Evolutionary conservation across 2,797 vertebrate genomes (phyloP).

Genomic region (Takifugu rubripes): DNA sequence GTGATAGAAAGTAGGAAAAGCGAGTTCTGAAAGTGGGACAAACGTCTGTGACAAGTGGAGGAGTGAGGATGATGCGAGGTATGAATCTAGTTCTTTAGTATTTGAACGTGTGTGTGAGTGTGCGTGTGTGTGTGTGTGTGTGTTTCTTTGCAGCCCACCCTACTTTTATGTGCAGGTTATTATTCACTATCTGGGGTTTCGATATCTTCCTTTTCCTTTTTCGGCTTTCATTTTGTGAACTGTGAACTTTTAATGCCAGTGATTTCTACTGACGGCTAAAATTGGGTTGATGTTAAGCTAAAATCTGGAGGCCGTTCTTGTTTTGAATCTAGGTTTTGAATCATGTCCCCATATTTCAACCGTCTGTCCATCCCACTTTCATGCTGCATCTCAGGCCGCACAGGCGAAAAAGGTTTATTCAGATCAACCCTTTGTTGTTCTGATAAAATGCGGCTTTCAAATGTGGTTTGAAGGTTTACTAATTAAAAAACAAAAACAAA

Average conservation of each 20-base stretch:
- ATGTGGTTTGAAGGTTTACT: too few relatives aligned
- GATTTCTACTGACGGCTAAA: too few relatives aligned
- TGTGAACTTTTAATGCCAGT: too few relatives aligned
- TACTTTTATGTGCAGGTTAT: neutral
- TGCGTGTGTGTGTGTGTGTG: slow-evolving; percentile 24
- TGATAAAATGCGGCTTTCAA: too few relatives aligned
- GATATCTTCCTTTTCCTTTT: too few relatives aligned
- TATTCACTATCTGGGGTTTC: too few relatives aligned
- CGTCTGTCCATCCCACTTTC: slow-evolving; percentile 30
- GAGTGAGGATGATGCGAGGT: slow-evolving; percentile 81
- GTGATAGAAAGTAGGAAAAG: slow-evolving; percentile 36
- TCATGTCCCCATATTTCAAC: slow-evolving; percentile 47
- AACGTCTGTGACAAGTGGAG: slow-evolving; percentile 59
- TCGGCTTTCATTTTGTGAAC: too few relatives aligned
- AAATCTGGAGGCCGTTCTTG: too few relatives aligned
- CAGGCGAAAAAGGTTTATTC: neutral
- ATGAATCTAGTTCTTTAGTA: slow-evolving; percentile 61
- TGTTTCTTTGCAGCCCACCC: neutral
- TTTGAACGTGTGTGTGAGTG: slow-evolving; percentile 9
- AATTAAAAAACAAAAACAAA: too few relatives aligned
- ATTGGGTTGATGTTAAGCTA: too few relatives aligned
- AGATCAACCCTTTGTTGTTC: too few relatives aligned
- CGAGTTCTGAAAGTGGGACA: slow-evolving; percentile 71
- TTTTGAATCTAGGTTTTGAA: slow-evolving; percentile 39
- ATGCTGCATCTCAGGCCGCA: slow-evolving; percentile 10